phyloP scores from a whole-genome alignment of 2,113 vertebrate species.

The Ibidorhyncha struthersii region DNA sequence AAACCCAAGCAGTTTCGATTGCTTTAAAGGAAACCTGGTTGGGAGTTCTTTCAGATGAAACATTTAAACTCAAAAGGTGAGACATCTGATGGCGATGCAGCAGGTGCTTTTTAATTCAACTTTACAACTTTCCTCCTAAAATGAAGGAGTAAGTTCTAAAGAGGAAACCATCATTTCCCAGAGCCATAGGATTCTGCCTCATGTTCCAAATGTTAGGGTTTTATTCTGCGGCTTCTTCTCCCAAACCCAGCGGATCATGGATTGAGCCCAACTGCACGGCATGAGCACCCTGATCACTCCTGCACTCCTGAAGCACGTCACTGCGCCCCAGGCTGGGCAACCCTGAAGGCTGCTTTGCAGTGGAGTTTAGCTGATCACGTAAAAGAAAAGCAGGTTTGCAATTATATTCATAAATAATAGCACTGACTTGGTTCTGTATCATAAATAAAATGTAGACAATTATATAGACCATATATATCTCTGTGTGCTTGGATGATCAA shows the following conservation, averaged over 20 bases:
- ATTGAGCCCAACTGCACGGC: not conserved
- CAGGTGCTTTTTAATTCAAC: constrained; percentile 28
- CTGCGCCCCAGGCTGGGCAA: not conserved
- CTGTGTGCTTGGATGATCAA: not conserved
- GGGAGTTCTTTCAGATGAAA: not conserved
- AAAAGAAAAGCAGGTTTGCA: not conserved
- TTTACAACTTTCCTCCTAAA: not conserved
- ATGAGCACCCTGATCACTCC: not conserved
- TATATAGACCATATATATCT: not conserved
- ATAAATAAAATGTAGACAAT: not conserved
- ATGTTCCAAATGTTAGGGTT: not conserved
- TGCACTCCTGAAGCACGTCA: not conserved
- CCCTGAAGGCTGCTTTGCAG: not conserved
- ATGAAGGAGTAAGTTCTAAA: not conserved
- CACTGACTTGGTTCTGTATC: not conserved
- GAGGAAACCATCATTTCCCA: not conserved
- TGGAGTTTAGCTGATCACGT: not conserved
- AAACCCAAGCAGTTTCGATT: not conserved
- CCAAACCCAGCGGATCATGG: not conserved
- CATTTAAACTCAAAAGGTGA: not conserved
- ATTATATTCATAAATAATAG: not conserved
- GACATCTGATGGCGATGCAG: not conserved
- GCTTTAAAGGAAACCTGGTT: not conserved
- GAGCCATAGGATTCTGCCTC: not conserved
- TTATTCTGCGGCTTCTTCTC: not conserved